phyloP scores from a whole-genome alignment of 35 echinoderm and acorn worm species.

The Stichopus chloronotus region DNA sequence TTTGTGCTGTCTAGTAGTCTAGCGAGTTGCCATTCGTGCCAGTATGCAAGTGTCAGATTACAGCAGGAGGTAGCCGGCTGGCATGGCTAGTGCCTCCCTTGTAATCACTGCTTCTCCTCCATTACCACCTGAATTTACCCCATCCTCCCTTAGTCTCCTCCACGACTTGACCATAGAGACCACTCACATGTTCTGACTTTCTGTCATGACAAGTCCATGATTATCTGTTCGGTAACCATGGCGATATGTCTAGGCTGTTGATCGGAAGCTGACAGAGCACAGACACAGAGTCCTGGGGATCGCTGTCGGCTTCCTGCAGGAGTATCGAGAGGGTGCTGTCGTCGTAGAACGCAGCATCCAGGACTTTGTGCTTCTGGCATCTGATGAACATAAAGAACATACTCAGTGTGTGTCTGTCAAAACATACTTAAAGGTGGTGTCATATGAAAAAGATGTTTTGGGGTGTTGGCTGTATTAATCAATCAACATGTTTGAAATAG shows the following conservation, averaged over 20 bases:
- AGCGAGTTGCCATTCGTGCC: not conserved
- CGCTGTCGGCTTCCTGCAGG: conserved; percentile 75
- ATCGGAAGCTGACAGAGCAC: conserved; percentile 86
- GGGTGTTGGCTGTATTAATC: not conserved
- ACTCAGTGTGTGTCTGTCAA: not conserved
- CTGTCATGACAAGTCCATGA: conserved; percentile 34
- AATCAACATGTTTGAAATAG: too few relatives aligned
- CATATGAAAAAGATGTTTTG: not conserved
- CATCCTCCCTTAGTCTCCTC: too few relatives aligned
- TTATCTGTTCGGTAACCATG: conserved; percentile 40
- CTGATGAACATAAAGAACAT: conserved; percentile 23
- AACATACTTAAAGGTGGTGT: not conserved
- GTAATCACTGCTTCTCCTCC: too few relatives aligned
- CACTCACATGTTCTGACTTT: conserved; percentile 67
- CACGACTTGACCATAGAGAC: too few relatives aligned
- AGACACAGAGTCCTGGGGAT: conserved; percentile 60
- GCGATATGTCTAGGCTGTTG: conserved; percentile 13
- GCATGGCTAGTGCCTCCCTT: too few relatives aligned
- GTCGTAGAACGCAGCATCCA: conserved; percentile 88
- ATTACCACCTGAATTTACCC: too few relatives aligned
- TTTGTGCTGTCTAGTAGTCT: too few relatives aligned
- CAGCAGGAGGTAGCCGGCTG: too few relatives aligned
- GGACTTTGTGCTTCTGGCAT: conserved; percentile 71
- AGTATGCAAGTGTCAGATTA: too few relatives aligned
- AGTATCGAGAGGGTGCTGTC: conserved; percentile 81